A percentile compares a stretch with the other conserved stretches of the same genome.
phyloP scores from a whole-genome alignment of 2,797 vertebrate genomes.

The Microcaecilia unicolor region DNA sequence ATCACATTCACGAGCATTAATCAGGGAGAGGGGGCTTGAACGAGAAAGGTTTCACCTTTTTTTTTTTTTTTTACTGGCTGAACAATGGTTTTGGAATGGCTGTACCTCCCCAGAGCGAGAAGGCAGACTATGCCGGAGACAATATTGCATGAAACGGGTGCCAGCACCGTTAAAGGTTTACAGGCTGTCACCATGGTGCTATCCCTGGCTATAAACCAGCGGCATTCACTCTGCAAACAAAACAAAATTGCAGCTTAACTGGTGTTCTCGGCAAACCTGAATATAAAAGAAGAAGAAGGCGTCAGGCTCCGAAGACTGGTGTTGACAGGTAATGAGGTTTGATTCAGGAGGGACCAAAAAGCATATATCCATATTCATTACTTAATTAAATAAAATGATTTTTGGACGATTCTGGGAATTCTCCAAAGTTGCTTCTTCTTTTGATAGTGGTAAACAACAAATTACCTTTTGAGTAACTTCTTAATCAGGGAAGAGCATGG shows the following conservation, averaged over 20 bases:
- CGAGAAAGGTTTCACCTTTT: neutral
- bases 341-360: conserved; percentile 34
- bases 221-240: conserved; percentile 28
- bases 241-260: conserved; percentile 24
- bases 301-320: conserved; percentile 33
- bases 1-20: no score
- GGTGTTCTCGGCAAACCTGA: conserved; percentile 39
- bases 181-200: conserved; percentile 21
- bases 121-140: conserved; percentile 31
- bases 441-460: conserved; percentile 64
- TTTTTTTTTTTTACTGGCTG: neutral
- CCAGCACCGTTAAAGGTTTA: conserved; percentile 25
- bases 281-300: no score
- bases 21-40: no score
- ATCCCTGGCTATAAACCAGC: conserved; percentile 20
- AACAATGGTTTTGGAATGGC: neutral
- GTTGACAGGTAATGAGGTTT: conserved; percentile 58
- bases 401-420: conserved; percentile 53
- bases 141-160: conserved; percentile 32
- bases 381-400: conserved; percentile 59
- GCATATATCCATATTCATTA: conserved; percentile 58
- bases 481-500: conserved; percentile 56
- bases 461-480: conserved; percentile 61
- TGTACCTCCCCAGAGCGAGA: neutral
- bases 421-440: conserved; percentile 36